These are phyloP conservation scores for Eulithis prunata DNA, from an alignment of 2,888 invertebrate genomes.

Conservation along the genomic window DNA sequence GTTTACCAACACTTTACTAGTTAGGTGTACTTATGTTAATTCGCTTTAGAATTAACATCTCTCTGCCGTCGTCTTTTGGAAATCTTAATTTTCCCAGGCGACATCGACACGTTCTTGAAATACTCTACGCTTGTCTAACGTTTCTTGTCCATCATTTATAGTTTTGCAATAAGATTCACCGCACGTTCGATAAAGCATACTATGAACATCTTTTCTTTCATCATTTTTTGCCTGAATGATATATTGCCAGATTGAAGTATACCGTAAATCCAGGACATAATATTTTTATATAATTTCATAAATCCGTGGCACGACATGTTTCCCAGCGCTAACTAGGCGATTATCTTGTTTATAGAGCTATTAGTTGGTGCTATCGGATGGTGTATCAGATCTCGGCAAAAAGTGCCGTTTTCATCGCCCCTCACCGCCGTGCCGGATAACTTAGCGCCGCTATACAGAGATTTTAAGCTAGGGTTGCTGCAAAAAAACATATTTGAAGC, in stretches of 20 bases:
- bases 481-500: neutral
- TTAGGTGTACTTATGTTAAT: neutral
- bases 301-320: conserved; percentile 52
- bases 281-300: conserved; percentile 53
- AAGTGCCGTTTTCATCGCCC: conserved; percentile 77
- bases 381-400: conserved; percentile 72
- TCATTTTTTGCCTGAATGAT: conserved; percentile 25
- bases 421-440: conserved; percentile 42
- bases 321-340: conserved; percentile 73
- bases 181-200: conserved; percentile 24
- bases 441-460: conserved; percentile 45
- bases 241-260: conserved; percentile 33
- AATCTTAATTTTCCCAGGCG: neutral
- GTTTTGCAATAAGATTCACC: conserved; percentile 26
- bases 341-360: conserved; percentile 81
- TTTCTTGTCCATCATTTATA: neutral
- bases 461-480: conserved; percentile 49
- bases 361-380: conserved; percentile 74
- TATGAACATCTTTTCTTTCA: conserved; percentile 16
- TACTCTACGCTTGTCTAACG: conserved; percentile 1
- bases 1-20: no score
- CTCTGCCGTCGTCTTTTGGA: neutral
- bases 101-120: neutral
- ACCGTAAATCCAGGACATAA: conserved; percentile 40
- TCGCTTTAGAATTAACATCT: neutral